phyloP scores from a whole-genome alignment of 1,140 invertebrate species.

The Heterodera schachtii region DNA sequence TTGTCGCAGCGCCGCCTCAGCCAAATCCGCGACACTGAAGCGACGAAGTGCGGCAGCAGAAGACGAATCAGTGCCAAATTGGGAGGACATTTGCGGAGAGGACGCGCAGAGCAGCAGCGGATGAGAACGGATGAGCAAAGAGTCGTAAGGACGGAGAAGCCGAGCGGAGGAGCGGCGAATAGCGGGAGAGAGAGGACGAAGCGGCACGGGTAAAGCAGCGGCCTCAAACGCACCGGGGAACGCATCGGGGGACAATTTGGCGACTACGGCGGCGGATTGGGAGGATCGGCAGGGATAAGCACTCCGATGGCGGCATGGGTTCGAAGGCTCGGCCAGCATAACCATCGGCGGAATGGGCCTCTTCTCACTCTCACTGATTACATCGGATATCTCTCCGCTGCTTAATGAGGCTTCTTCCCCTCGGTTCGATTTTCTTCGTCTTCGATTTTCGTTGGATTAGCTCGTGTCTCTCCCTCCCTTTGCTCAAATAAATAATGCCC shows the following conservation, averaged over 20 bases:
- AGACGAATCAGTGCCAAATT: not conserved
- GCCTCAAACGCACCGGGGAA: not conserved
- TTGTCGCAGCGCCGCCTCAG: constrained; percentile 24
- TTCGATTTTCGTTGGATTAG: constrained; percentile 16
- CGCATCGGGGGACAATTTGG: not conserved
- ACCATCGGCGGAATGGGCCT: not conserved
- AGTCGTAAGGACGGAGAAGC: not conserved
- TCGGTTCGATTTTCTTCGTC: not conserved
- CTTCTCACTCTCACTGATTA: not conserved
- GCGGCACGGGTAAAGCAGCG: too few relatives aligned
- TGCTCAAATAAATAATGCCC: not conserved
- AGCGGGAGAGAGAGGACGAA: not conserved
- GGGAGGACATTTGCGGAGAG: not conserved
- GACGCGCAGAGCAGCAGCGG: not conserved
- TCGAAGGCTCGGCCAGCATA: not conserved
- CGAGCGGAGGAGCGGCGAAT: not conserved
- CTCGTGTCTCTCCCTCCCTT: not conserved
- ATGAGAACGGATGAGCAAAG: not conserved
- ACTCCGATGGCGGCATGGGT: not conserved
- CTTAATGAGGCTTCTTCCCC: not conserved
- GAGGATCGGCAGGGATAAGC: not conserved
- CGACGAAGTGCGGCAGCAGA: constrained; percentile 3
- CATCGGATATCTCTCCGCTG: not conserved
- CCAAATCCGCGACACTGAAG: constrained; percentile 18
- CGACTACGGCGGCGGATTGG: not conserved